Evolutionary conservation across 2,113 vertebrate genomes (phyloP).

Genomic region (Apteryx owenii): DNA sequence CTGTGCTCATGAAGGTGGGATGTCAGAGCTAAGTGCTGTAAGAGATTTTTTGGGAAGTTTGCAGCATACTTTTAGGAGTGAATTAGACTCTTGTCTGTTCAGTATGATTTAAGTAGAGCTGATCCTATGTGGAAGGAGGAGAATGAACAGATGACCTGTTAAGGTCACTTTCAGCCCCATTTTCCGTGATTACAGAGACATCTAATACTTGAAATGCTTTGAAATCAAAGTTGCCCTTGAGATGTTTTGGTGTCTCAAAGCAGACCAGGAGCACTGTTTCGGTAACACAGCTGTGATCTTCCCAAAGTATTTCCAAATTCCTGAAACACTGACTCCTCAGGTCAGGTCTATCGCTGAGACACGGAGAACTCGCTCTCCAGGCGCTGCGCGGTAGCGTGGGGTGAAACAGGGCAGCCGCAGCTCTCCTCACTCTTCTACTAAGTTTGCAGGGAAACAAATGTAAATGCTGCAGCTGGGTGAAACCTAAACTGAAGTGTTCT

Average conservation of each 20-base stretch:
- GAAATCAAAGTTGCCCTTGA: not conserved
- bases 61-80: not conserved
- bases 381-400: not conserved
- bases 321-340: not conserved
- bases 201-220: not conserved
- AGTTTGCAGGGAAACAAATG: not conserved
- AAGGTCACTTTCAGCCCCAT: not conserved
- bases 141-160: not conserved
- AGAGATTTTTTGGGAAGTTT: not conserved
- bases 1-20: rapidly evolving
- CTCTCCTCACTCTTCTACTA: not conserved
- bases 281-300: not conserved
- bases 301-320: not conserved
- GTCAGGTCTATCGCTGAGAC: not conserved
- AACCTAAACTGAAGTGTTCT: not conserved
- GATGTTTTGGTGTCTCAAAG: not conserved
- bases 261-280: not conserved
- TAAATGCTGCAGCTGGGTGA: not conserved
- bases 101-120: not conserved
- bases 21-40: not conserved
- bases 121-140: not conserved
- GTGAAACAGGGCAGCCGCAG: not conserved
- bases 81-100: not conserved
- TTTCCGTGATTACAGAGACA: not conserved
- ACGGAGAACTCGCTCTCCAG: rapidly evolving